A percentile compares a stretch with the other conserved stretches of the same genome.
These are phyloP conservation scores for Pristionchus exspectatus DNA, from an alignment of 2,888 invertebrate genomes.

Conservation along the genomic window DNA sequence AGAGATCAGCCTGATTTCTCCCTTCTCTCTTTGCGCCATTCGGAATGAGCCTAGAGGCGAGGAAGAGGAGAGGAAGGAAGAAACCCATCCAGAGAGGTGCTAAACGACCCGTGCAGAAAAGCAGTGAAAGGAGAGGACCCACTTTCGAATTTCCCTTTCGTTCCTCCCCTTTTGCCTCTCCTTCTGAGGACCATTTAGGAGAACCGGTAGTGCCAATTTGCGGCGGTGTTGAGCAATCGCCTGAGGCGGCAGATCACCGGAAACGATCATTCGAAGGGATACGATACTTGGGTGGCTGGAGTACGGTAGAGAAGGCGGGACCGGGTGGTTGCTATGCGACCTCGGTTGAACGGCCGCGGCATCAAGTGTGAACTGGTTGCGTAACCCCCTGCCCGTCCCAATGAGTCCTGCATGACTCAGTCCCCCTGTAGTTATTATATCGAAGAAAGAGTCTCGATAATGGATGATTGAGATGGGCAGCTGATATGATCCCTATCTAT, in stretches of 20 bases:
- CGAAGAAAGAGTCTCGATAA: background rate
- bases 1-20: background rate
- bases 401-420: background rate
- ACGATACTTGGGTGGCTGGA: background rate
- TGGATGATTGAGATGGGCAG: background rate
- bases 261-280: conserved; percentile 4
- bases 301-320: background rate
- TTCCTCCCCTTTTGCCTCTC: background rate
- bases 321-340: conserved; percentile 7
- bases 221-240: background rate
- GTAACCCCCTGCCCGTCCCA: background rate
- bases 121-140: conserved; percentile 21
- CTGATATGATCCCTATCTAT: background rate
- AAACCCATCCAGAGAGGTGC: conserved; percentile 44
- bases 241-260: background rate
- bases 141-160: conserved; percentile 48
- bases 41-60: background rate
- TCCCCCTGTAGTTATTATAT: background rate
- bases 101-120: conserved; percentile 48
- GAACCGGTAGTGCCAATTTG: conserved; percentile 30
- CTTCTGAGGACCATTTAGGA: background rate
- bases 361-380: conserved; percentile 21
- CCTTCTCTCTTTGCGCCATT: conserved; percentile 12
- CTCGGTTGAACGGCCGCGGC: background rate
- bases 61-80: too few relatives aligned